Conservation (phyloP, 2,113 vertebrate genomes). For the Orcinus orca region DNA sequence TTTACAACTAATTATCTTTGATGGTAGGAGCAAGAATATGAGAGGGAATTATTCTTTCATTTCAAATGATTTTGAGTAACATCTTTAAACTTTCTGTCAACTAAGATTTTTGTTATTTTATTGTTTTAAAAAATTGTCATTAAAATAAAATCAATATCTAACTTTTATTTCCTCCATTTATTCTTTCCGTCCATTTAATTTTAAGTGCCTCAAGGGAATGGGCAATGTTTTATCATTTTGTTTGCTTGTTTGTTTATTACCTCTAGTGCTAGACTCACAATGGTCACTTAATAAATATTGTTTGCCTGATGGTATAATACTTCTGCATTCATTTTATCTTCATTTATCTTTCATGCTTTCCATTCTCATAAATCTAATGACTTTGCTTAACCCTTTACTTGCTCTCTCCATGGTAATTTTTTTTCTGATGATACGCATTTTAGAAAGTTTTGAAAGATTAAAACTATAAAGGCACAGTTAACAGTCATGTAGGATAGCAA, state of each 20-base stretch:
- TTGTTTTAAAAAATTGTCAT: background rate
- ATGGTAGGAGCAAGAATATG: background rate
- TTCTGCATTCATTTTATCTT: background rate
- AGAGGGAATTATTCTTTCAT: background rate
- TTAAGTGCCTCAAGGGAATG: background rate
- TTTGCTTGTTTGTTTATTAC: background rate
- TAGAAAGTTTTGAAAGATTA: background rate
- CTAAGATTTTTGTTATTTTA: background rate
- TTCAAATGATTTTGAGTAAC: background rate
- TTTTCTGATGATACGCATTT: background rate
- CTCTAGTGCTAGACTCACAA: background rate
- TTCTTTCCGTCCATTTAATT: constrained; percentile 15
- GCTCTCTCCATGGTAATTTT: background rate
- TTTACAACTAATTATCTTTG: constrained; percentile 19
- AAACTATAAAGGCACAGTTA: background rate
- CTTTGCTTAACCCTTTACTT: background rate
- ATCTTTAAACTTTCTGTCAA: background rate
- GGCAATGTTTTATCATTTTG: background rate
- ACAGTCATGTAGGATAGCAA: background rate
- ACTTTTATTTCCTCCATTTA: constrained; percentile 27
- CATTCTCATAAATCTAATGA: background rate
- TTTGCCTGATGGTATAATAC: background rate
- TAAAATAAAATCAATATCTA: constrained; percentile 29
- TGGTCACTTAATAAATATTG: background rate
- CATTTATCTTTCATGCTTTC: background rate